A percentile compares a stretch with the other conserved stretches of the same genome.
Evolutionary conservation across 2,797 vertebrate species (phyloP).

Genomic region (Hippoglossus hippoglossus): DNA sequence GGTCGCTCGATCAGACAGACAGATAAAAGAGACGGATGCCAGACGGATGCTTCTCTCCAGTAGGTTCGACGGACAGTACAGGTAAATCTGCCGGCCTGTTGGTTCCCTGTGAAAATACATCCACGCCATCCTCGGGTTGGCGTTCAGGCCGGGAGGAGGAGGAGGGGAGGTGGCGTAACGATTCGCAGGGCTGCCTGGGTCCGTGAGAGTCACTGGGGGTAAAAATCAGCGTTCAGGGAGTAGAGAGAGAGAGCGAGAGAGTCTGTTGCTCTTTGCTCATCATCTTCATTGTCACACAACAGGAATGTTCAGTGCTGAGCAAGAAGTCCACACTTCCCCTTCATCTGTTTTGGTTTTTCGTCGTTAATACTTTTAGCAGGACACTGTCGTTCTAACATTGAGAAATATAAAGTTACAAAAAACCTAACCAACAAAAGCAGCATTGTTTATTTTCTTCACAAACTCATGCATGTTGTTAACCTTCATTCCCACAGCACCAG

Average conservation of each 20-base stretch:
- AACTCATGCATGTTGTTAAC: constrained; percentile 85
- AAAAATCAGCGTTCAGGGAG: constrained; percentile 53
- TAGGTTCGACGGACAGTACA: constrained; percentile 51
- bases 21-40: constrained; percentile 47
- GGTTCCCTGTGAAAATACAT: constrained; percentile 63
- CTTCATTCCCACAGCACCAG: constrained; percentile 81
- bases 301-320: constrained; percentile 80
- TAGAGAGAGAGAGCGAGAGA: constrained; percentile 58
- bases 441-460: constrained; percentile 78
- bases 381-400: constrained; percentile 69
- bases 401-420: constrained; percentile 66
- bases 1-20: constrained; percentile 67
- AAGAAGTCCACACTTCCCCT: constrained; percentile 67
- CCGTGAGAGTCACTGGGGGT: constrained; percentile 55
- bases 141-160: constrained; percentile 43
- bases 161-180: constrained; percentile 56
- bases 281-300: constrained; percentile 74
- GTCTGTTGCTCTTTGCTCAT: constrained; percentile 71
- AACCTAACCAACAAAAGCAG: constrained; percentile 79
- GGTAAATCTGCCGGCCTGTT: constrained; percentile 68
- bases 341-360: constrained; percentile 77
- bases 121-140: constrained; percentile 55
- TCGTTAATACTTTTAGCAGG: constrained; percentile 71
- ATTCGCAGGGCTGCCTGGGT: constrained; percentile 64
- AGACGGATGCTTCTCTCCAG: constrained; percentile 50